Percentiles rank a stretch among this genome's conserved stretches.
phyloP scores from a whole-genome alignment of 2,113 vertebrate species.

The Lophochroa leadbeateri region DNA sequence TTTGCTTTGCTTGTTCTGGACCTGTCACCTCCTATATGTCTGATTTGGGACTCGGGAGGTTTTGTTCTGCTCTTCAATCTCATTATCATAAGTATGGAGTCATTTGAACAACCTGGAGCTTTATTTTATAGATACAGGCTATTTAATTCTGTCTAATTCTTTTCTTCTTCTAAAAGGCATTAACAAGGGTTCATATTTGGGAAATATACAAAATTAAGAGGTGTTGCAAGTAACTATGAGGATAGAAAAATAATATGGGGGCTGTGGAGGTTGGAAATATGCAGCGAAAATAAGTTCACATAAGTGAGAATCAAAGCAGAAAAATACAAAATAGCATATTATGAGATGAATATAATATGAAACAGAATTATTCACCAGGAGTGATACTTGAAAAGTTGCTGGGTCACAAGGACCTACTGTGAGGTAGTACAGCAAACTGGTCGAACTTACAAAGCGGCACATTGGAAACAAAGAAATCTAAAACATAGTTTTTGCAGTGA shows the following conservation, averaged over 20 bases:
- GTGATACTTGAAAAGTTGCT: not conserved
- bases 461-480: not conserved
- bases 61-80: not conserved
- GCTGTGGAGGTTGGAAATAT: not conserved
- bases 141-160: not conserved
- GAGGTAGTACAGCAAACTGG: not conserved
- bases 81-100: not conserved
- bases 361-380: not conserved
- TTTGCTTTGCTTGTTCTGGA: not conserved
- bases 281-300: not conserved
- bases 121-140: not conserved
- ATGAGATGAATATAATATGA: not conserved
- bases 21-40: not conserved
- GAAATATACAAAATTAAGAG: not conserved
- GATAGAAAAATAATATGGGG: not conserved
- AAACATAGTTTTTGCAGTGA: not conserved
- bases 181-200: not conserved
- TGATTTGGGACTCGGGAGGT: not conserved
- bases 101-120: not conserved
- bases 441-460: not conserved
- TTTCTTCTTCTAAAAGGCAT: not conserved
- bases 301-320: not conserved
- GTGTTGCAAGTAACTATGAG: not conserved
- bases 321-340: not conserved
- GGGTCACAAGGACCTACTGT: not conserved